phyloP scores from a whole-genome alignment of 2,888 invertebrate genomes.

The Parelbella ahira region DNA sequence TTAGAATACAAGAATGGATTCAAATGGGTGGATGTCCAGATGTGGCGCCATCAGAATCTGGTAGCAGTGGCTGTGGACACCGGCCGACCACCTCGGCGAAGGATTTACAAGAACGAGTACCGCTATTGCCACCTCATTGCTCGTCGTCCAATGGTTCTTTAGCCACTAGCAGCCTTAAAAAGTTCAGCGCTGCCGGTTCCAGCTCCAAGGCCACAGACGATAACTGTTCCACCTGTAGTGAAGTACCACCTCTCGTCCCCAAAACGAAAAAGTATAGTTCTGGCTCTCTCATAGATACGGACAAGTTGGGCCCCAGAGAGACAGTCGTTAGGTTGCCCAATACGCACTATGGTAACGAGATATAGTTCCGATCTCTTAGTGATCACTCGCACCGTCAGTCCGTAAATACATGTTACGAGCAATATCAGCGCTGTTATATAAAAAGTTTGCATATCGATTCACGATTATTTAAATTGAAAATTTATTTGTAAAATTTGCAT shows the following conservation, averaged over 20 bases:
- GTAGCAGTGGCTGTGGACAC: constrained; percentile 53
- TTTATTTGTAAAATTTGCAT: no score
- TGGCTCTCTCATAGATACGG: constrained; percentile 67
- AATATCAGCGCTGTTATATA: no score
- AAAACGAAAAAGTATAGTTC: constrained; percentile 70
- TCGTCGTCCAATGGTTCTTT: constrained; percentile 72
- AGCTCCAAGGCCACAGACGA: constrained; percentile 59
- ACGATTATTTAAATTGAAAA: no score
- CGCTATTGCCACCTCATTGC: constrained; percentile 66
- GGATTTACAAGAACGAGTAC: constrained; percentile 65
- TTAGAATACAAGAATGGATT: constrained; percentile 64
- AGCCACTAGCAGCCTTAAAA: constrained; percentile 64
- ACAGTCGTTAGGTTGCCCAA: constrained; percentile 71
- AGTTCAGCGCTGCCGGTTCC: constrained; percentile 58
- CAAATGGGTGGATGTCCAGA: constrained; percentile 67
- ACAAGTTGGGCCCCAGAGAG: constrained; percentile 62
- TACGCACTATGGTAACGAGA: constrained; percentile 62
- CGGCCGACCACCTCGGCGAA: constrained; percentile 50
- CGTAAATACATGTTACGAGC: no score
- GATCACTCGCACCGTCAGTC: background rate
- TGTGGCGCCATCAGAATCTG: constrained; percentile 49
- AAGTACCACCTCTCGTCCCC: constrained; percentile 65
- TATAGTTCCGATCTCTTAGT: constrained; percentile 26
- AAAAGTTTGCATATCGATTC: no score
- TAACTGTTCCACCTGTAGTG: constrained; percentile 65